Base-by-base conservation (phyloP, 2,888 invertebrate genomes). In the Euspilapteryx auroguttella region DNA sequence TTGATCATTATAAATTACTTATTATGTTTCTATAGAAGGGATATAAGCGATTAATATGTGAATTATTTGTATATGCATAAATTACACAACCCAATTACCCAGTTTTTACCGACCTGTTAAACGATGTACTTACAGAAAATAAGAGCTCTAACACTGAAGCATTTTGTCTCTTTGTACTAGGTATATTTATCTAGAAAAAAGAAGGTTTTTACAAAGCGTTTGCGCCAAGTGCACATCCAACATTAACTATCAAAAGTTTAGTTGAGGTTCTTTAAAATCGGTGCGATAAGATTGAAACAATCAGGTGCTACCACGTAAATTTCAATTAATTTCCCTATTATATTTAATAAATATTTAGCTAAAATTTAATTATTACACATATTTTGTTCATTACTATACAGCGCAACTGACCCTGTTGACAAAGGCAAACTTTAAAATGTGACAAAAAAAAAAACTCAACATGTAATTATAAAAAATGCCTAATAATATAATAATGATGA, bases 41-140 rank as follows among this genome's bases (percentile, higher is more conserved):
- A 46, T 44, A 43, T 40, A 55, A 58, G 53, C 52, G 42, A 53
- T 48, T 55, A 53, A 46, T 42, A 43, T 41, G 47, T 48, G 48
- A 49, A 49, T 49, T 57, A 53, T 56, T 34, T 59, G 56, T 65
- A 68, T 62, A 75, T 51, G 52, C 52, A 55, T 68, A 66, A 57
- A 33, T 59, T 54, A 62, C 71, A 75, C 71, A 76, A 75, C 75
- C 65, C 59, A 61, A 61, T 57, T 68, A 69, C 62, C 64, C 65
- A 64, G 56, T 49, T 41, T 47, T 45, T 39, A 53, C 22, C 28
- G 14, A 62, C 58, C 52, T 63, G 61, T 62, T 58, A n/a, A n/a
- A n/a, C n/a, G n/a, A n/a, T n/a, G n/a, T n/a, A n/a, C n/a, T n/a
- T n/a, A n/a, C n/a, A n/a, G n/a, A n/a, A n/a, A n/a, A n/a, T n/a